phyloP scores from a whole-genome alignment of 2,797 vertebrate species.

The Tolypeutes matacus region DNA sequence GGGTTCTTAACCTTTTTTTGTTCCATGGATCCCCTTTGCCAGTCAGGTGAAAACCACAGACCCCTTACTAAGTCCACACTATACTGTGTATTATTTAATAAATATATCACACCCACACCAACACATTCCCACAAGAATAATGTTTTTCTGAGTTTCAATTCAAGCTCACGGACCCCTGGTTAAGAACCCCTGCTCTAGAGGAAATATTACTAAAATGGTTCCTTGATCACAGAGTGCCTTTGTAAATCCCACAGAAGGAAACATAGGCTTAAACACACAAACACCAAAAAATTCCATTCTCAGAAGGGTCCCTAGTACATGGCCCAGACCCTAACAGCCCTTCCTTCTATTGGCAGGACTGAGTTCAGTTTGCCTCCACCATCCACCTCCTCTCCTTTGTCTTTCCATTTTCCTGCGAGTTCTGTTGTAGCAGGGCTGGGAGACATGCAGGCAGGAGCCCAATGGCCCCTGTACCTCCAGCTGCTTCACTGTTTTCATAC shows the following conservation, averaged over 20 bases:
- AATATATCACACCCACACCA: too few species aligned
- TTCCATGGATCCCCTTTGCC: too few species aligned
- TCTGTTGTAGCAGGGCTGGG: neutral
- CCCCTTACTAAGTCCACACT: too few species aligned
- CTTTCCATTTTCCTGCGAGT: neutral
- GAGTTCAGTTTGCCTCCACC: neutral
- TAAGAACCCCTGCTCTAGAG: neutral
- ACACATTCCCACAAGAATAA: too few species aligned
- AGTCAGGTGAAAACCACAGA: too few species aligned
- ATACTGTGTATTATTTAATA: too few species aligned
- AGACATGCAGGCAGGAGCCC: neutral
- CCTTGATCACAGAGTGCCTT: neutral
- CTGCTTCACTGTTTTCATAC: neutral
- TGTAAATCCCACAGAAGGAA: constrained; percentile 23
- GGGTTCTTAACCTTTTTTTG: neutral
- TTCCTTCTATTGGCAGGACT: neutral
- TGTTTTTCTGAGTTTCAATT: too few species aligned
- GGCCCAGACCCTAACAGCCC: neutral
- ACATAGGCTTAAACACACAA: neutral
- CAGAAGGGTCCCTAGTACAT: neutral
- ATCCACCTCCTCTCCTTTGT: neutral
- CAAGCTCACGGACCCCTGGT: too few species aligned
- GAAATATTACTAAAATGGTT: neutral
- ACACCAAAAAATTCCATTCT: neutral
- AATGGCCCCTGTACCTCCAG: neutral